A percentile compares a stretch with the other conserved stretches of the same genome.
These are phyloP conservation scores for Cebidichthys violaceus DNA, from an alignment of 2,113 vertebrate species.

Conservation along the genomic window DNA sequence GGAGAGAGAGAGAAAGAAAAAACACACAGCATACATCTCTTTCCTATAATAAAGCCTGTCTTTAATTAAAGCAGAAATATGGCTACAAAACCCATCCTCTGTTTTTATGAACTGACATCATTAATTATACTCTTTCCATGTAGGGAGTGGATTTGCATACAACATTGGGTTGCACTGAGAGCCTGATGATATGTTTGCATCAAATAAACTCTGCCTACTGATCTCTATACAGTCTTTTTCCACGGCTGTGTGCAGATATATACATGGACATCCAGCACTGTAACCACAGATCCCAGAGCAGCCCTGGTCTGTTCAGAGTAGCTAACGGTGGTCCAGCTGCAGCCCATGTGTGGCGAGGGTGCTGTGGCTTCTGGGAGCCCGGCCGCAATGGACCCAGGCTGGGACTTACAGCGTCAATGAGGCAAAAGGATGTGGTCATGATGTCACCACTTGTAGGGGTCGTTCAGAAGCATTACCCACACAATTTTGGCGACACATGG, in stretches of 20 bases:
- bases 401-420: conserved; percentile 70
- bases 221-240: conserved; percentile 82
- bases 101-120: conserved; percentile 80
- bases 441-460: conserved; percentile 81
- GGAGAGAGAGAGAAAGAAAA: conserved; percentile 43
- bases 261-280: conserved; percentile 70
- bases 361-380: conserved; percentile 79
- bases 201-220: conserved; percentile 83
- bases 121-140: conserved; percentile 80
- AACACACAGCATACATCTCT: conserved; percentile 74
- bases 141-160: conserved; percentile 83
- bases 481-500: conserved; percentile 76
- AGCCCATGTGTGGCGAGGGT: conserved; percentile 83
- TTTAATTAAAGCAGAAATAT: conserved; percentile 79
- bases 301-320: conserved; percentile 70
- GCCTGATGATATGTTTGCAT: conserved; percentile 84
- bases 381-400: conserved; percentile 77
- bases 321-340: conserved; percentile 83
- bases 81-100: conserved; percentile 70
- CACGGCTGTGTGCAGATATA: conserved; percentile 68
- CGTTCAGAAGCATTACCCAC: conserved; percentile 77
- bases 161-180: conserved; percentile 73
- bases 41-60: conserved; percentile 73
- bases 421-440: conserved; percentile 84
- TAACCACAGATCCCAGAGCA: conserved; percentile 73